Evolutionary conservation across 2,113 vertebrate species (phyloP).

Genomic region (Gopherus flavomarginatus): DNA sequence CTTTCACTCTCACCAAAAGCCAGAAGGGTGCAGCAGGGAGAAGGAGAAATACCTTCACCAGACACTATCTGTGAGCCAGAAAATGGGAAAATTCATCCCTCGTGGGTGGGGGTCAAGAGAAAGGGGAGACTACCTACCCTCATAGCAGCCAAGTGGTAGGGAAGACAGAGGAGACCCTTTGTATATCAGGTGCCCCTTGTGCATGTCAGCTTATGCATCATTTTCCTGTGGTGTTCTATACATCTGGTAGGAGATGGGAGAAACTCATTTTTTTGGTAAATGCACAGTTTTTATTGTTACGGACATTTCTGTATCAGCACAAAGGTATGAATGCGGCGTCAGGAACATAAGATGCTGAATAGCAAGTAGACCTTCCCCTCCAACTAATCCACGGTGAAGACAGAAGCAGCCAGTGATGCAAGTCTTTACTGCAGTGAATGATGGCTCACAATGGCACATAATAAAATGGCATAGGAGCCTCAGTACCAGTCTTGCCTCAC

Average conservation of each 20-base stretch:
- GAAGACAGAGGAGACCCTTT: neutral
- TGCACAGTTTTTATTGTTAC: slow-evolving; percentile 2
- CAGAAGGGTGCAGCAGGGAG: neutral
- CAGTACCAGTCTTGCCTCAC: neutral
- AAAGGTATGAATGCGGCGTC: neutral
- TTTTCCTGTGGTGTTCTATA: neutral
- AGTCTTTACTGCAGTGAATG: neutral
- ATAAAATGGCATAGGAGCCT: neutral
- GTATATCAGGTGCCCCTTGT: neutral
- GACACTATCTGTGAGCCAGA: neutral
- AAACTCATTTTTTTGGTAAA: neutral
- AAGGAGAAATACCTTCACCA: neutral
- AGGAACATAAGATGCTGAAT: slow-evolving; percentile 3
- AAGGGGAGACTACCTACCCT: neutral
- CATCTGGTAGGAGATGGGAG: fast-evolving
- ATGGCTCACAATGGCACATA: neutral
- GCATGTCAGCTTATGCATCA: neutral
- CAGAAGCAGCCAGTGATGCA: neutral
- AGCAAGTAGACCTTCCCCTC: neutral
- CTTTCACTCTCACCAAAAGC: neutral
- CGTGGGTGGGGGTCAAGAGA: neutral
- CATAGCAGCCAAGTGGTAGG: neutral
- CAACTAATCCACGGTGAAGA: neutral
- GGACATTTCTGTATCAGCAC: neutral
- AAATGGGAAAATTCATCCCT: neutral